Base-by-base conservation (phyloP, 2,113 vertebrate genomes). In the Albula goreensis region DNA sequence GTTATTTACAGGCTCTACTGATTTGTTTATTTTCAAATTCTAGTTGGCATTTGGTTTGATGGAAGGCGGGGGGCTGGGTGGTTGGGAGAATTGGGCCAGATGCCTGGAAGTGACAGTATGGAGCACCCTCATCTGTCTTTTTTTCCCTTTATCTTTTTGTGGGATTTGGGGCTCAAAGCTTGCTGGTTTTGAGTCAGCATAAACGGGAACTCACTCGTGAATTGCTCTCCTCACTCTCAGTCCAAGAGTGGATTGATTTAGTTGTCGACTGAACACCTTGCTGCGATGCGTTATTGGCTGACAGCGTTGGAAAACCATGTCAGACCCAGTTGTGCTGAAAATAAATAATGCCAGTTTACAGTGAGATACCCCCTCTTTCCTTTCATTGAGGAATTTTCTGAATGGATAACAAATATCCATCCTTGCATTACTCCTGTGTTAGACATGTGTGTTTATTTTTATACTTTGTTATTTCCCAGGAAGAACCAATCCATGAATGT, bases 401-500 rank as follows among this genome's bases (percentile, higher is more conserved):
- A 74, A 74, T 74, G 60, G 60, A 22, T 66, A 7, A 66, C 17
- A 7, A 15, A 66, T 66, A 4, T 5, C 60, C 60, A 22, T 66
- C 22, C 5, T 74, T 25, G 81, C n/a, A 15, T 25, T 31, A 10
- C 57, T 5, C 6, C 19, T 25, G 50, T 48, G n/a, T 53, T 81
- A 48, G 48, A 51, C 22, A 81, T 85, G 56, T 84, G 22, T 53
- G 6, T 66, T 5, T 48, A 0, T 83, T 78, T 53, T 56, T 53
- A 52, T 41, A 13, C 22, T 78, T 78, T 19, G 22, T 78, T 13
- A 48, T 19, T 80, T 84, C 86, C 92, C 53, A 96, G 96, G 96
- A 96, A 95, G 96, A 96, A 89, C 95, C 96, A 87, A 91, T 96
- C 88, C 95, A 96, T 89, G 95, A 95, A 86, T 97, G 96, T 85